Evolutionary conservation across 2,888 invertebrate species (phyloP), one percentile per base, ranked within the genome.

Genomic region (Anarsia innoxiella): DNA sequence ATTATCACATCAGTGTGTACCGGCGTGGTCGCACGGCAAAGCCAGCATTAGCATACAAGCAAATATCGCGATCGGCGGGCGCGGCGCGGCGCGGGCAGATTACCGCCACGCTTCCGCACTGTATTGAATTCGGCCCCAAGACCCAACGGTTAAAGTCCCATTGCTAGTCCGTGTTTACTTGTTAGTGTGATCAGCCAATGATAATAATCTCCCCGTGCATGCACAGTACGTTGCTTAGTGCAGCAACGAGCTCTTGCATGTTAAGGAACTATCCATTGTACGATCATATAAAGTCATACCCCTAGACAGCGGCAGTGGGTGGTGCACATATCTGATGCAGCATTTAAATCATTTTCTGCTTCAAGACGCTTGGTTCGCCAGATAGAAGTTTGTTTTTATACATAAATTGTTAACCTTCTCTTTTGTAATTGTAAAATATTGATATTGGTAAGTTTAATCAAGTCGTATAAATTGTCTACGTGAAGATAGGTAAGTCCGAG

Each of bases 1-100:
- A 82, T 82, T 80, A 83, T 80, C 77, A 77, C 82, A 82, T 83
- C 80, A 78, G 69, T 51, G 59, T 66, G 69, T n/a, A n/a, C n/a
- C n/a, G n/a, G n/a, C n/a, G 56, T 64, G 61, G 76, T 75, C 75
- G 74, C 76, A 77, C 75, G 76, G 73, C 73, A 76, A 77, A 71
- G 70, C 62, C 65, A 52, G 60, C 55, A 83, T 84, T 82, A 74
- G 79, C 84, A 84, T 83, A 83, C 79, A 83, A 79, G 79, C 65
- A 75, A 73, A 73, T 73, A 82, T 79, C 78, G 68, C 72, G 79
- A 80, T 80, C 70, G 72, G 55, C 60, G 60, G 57, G 60, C 65
- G 66, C 69, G 61, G 61, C 47, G 61, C 59, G 48, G 56, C 66
- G 67, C 19, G 71, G 58, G 68, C 69, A 72, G 78, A 78, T 80